Base-by-base conservation (phyloP, 2,797 vertebrate genomes). In the Premnoplex brunnescens region DNA sequence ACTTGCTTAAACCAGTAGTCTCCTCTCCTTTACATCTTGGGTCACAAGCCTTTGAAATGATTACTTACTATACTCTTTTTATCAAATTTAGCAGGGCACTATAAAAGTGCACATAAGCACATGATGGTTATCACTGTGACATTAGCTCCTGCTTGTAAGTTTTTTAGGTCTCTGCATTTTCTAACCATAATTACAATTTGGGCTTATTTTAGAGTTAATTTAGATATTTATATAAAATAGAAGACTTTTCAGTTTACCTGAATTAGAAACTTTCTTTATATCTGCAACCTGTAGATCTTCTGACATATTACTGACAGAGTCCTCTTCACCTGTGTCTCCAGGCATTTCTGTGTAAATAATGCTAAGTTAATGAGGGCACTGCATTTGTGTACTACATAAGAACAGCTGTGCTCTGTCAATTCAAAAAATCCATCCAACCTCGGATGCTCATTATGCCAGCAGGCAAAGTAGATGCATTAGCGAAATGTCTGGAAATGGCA, bases 281-380 rank as follows among this genome's bases (percentile, higher is more conserved):
- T 95, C 84, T 92, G 89, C 92, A 85, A 89, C 43, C 68, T 6
- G 89, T 59, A 87, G 91, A 37, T 97, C 93, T 97, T 95, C 93
- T 81, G 97, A 94, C 16, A 74, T 67, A 67, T 81, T 95, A 75
- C 91, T 96, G 67, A 91, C 30, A 74, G 93, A 95, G 28, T 96
- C 96, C 49, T 97, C 96, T 96, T 97, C 91, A 85, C 76, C 92
- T 77, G 66, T 73, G 68, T 97, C 96, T 95, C 60, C 90, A 94
- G 89, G 95, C 79, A 87, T 91, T 83, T 93, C 97, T 97, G 91
- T 51, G 17, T 95, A 90, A 97, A 97, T 77, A 96, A 96, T 24
- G 49, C 73, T 85, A 28, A 90, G 85, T 94, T 91, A 82, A 84
- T 83, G 56, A 87, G 37, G 55, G 68, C 30, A 86, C 9, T 0